phyloP scores from a whole-genome alignment of 2,888 invertebrate species.

The Odontomyia ornata region DNA sequence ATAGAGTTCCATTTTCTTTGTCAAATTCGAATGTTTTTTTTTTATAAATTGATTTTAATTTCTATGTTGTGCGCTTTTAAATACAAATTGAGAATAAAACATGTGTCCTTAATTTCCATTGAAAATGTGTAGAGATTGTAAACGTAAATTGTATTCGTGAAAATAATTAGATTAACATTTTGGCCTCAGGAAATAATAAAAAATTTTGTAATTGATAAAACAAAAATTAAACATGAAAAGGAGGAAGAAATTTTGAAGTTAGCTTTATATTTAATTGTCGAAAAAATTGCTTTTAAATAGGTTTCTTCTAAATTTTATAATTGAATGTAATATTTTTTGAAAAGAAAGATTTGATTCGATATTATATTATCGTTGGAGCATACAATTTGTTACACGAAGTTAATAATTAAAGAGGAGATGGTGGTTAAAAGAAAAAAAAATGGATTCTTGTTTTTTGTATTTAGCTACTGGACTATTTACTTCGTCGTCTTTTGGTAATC shows the following conservation, averaged over 20 bases:
- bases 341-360: constrained; percentile 28
- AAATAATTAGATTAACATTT: constrained; percentile 29
- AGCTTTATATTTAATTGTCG: constrained; percentile 17
- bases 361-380: constrained; percentile 38
- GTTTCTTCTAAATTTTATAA: not conserved
- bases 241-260: not conserved
- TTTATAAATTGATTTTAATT: constrained; percentile 1
- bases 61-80: constrained; percentile 18
- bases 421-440: constrained; percentile 18
- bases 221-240: not conserved
- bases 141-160: constrained; percentile 18
- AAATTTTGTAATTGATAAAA: not conserved
- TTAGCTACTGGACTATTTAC: too few species aligned
- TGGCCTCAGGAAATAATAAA: constrained; percentile 32
- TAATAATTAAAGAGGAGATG: constrained; percentile 34
- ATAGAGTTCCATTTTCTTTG: not conserved
- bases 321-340: not conserved
- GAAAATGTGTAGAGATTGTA: not conserved
- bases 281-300: not conserved
- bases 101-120: constrained; percentile 37
- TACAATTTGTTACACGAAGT: constrained; percentile 39
- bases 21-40: not conserved
- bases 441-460: too few species aligned
- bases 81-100: not conserved
- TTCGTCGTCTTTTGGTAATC: too few species aligned